Conservation (phyloP, 2,888 invertebrate species). For the Synergus japonicus region DNA sequence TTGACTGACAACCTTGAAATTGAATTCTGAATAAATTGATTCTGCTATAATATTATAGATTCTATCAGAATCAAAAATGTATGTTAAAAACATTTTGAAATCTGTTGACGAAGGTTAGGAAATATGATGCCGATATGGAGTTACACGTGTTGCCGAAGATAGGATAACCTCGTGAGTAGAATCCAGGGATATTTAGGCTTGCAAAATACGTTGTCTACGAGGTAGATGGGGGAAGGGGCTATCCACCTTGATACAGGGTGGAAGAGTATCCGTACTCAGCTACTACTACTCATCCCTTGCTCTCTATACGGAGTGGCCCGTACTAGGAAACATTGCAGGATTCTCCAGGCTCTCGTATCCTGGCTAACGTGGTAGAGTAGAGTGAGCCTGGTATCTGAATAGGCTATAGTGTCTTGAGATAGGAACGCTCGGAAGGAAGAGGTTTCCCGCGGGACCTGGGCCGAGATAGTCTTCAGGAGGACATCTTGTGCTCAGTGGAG, state of each 20-base stretch:
- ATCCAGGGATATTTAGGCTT: slow-evolving; percentile 63
- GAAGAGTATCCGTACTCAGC: slow-evolving; percentile 66
- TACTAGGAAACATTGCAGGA: slow-evolving; percentile 62
- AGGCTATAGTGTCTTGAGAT: slow-evolving; percentile 76
- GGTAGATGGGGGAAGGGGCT: slow-evolving; percentile 51
- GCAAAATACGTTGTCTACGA: slow-evolving; percentile 68
- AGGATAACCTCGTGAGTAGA: slow-evolving; percentile 34
- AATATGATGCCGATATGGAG: slow-evolving; percentile 17
- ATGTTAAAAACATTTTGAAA: slow-evolving; percentile 2
- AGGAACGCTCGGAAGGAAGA: slow-evolving; percentile 72
- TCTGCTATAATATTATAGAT: slow-evolving; percentile 12
- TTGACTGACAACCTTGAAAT: not conserved
- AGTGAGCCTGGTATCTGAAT: slow-evolving; percentile 76
- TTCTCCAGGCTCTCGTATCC: slow-evolving; percentile 60
- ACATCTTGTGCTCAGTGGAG: slow-evolving; percentile 74
- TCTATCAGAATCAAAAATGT: slow-evolving; percentile 31
- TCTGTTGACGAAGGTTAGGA: slow-evolving; percentile 6
- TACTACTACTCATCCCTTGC: slow-evolving; percentile 60
- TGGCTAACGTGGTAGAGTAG: slow-evolving; percentile 65
- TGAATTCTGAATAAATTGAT: not conserved
- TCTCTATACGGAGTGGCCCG: slow-evolving; percentile 58
- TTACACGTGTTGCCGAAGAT: not conserved
- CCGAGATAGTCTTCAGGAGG: slow-evolving; percentile 76
- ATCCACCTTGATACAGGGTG: slow-evolving; percentile 52
- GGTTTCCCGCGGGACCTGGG: slow-evolving; percentile 74